Evolutionary conservation across 2,113 vertebrate species (phyloP).

Genomic region (Myodes glareolus): DNA sequence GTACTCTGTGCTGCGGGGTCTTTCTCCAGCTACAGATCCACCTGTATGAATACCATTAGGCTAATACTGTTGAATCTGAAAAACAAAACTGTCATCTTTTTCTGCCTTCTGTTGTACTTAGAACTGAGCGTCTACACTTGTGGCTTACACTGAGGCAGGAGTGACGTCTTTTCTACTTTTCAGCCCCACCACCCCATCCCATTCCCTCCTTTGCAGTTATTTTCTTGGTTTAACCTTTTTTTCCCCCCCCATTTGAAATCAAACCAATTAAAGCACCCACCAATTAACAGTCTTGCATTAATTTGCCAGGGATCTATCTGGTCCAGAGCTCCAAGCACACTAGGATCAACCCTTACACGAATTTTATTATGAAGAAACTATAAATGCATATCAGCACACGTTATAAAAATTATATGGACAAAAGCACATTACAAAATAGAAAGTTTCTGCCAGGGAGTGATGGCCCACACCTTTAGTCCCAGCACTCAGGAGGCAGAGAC

Average conservation of each 20-base stretch:
- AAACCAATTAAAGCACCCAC: neutral
- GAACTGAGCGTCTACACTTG: neutral
- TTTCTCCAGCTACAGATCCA: neutral
- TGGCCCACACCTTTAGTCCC: neutral
- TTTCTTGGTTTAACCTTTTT: constrained; percentile 24
- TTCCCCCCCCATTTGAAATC: constrained; percentile 37
- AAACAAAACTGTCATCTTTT: neutral
- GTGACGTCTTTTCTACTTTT: neutral
- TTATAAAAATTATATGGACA: neutral
- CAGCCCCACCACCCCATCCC: neutral
- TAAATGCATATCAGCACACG: neutral
- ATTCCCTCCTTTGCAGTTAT: neutral
- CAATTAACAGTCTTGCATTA: neutral
- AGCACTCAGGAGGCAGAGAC: neutral
- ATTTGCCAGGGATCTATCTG: neutral
- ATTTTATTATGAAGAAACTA: neutral
- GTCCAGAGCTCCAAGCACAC: neutral
- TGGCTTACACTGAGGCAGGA: neutral
- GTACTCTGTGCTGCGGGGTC: neutral
- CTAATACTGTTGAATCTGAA: neutral
- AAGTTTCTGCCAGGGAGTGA: neutral
- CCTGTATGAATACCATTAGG: neutral
- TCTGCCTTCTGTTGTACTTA: neutral
- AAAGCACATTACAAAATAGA: neutral
- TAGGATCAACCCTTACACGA: neutral